Conservation (phyloP, 2,113 vertebrate genomes). For the Hyla sarda region DNA sequence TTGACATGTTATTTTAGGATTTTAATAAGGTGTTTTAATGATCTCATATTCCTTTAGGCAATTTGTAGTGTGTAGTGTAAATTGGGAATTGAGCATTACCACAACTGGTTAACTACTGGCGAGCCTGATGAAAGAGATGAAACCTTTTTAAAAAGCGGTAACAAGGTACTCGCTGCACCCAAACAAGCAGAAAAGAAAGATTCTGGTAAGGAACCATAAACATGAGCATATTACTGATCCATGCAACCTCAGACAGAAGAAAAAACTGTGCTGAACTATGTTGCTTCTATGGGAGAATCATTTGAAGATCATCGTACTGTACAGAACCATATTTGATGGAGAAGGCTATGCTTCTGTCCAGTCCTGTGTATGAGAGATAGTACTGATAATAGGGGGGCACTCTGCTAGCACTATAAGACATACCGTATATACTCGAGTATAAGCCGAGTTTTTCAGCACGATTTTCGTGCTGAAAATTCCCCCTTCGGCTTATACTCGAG, state of each 20-base stretch:
- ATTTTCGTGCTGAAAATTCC: too few relatives aligned
- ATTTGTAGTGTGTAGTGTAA: constrained; percentile 47
- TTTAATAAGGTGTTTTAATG: constrained; percentile 54
- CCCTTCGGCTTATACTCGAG: too few relatives aligned
- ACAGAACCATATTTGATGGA: too few relatives aligned
- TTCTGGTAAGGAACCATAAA: neutral
- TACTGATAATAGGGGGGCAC: too few relatives aligned
- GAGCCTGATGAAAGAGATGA: neutral
- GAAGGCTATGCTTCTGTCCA: too few relatives aligned
- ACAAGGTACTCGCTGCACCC: neutral
- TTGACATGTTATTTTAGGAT: constrained; percentile 45
- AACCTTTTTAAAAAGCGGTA: neutral
- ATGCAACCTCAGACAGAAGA: neutral
- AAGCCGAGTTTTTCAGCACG: too few relatives aligned
- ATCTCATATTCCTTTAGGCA: constrained; percentile 54
- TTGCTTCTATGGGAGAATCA: neutral
- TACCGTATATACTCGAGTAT: too few relatives aligned
- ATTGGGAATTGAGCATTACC: constrained; percentile 27
- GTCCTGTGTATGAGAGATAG: too few relatives aligned
- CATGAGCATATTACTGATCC: neutral
- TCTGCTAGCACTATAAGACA: too few relatives aligned
- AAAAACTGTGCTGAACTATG: too few relatives aligned
- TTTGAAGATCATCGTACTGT: neutral
- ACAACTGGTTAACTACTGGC: constrained; percentile 21
- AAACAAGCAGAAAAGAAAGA: neutral